These are phyloP conservation scores for Labrus mixtus DNA, from an alignment of 2,113 vertebrate species.

Conservation along the genomic window DNA sequence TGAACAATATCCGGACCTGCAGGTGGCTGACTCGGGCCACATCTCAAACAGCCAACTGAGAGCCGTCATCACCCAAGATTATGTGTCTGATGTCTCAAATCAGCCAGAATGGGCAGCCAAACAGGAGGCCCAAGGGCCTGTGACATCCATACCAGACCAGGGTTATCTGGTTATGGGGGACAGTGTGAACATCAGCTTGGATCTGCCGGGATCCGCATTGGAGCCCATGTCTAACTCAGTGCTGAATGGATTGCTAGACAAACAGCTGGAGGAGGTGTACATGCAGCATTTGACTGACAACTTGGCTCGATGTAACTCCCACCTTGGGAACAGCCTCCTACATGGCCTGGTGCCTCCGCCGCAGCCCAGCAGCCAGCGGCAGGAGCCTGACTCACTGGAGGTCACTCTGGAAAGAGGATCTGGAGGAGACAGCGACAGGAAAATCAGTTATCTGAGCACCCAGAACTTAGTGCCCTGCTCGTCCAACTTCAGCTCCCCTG, in stretches of 20 bases:
- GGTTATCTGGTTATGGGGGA: conserved; percentile 83
- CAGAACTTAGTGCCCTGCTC: conserved; percentile 71
- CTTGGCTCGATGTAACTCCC: conserved; percentile 85
- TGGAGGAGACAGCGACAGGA: conserved; percentile 49
- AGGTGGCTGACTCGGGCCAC: conserved; percentile 64
- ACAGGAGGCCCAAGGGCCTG: conserved; percentile 1
- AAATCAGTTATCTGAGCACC: conserved; percentile 75
- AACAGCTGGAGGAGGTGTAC: conserved; percentile 90
- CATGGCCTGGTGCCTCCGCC: conserved; percentile 83
- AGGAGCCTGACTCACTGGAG: conserved; percentile 77
- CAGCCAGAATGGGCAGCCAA: not conserved
- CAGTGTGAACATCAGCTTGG: conserved; percentile 76
- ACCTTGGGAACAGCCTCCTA: conserved; percentile 82
- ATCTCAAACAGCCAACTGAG: conserved; percentile 38
- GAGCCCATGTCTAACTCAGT: conserved; percentile 89
- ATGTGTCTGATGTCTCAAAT: not conserved
- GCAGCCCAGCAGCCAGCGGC: conserved; percentile 76
- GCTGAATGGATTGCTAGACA: conserved; percentile 90
- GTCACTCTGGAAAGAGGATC: conserved; percentile 66
- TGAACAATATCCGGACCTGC: conserved; percentile 85
- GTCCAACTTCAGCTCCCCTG: conserved; percentile 87
- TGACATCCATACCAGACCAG: conserved; percentile 57
- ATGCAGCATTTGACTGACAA: conserved; percentile 90
- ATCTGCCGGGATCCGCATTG: conserved; percentile 48
- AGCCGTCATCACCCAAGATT: not conserved